Conservation (phyloP, 2,888 invertebrate genomes). For the Sarcophaga rosellei region DNA sequence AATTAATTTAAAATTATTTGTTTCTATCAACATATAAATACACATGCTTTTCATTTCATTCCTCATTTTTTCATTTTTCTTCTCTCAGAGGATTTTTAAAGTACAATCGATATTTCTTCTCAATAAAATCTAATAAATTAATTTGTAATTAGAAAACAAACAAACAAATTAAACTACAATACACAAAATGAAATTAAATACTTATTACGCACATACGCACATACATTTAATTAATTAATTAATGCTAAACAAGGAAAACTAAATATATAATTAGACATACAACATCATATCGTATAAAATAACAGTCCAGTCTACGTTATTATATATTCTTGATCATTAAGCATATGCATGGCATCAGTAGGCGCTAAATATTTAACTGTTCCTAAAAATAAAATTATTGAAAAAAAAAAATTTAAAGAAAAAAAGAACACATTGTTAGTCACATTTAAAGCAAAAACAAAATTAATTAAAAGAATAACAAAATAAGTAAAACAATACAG, state of each 20-base stretch:
- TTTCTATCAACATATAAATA: slow-evolving; percentile 29
- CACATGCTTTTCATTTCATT: slow-evolving; percentile 28
- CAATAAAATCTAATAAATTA: slow-evolving; percentile 32
- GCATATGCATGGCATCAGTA: slow-evolving; percentile 86
- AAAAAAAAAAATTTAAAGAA: slow-evolving; percentile 21
- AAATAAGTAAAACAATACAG: background rate
- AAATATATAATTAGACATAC: background rate
- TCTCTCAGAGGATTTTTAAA: slow-evolving; percentile 5
- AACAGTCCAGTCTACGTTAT: slow-evolving; percentile 65
- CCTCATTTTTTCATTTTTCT: background rate
- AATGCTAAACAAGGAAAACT: slow-evolving; percentile 2
- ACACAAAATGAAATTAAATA: slow-evolving; percentile 14
- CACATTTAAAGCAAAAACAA: slow-evolving; percentile 32
- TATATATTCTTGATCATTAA: slow-evolving; percentile 82
- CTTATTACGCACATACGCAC: slow-evolving; percentile 23
- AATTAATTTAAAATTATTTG: background rate
- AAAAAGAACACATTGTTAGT: slow-evolving; percentile 51
- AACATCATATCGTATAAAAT: slow-evolving; percentile 9
- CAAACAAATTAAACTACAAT: slow-evolving; percentile 41
- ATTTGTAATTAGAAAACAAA: background rate
- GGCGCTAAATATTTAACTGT: slow-evolving; percentile 85
- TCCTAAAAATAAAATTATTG: slow-evolving; percentile 74
- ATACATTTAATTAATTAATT: background rate
- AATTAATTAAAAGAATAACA: slow-evolving; percentile 1
- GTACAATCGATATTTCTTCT: slow-evolving; percentile 42